Evolutionary conservation across 1,140 invertebrate genomes (phyloP).

Genomic region (Drosophila orosa): DNA sequence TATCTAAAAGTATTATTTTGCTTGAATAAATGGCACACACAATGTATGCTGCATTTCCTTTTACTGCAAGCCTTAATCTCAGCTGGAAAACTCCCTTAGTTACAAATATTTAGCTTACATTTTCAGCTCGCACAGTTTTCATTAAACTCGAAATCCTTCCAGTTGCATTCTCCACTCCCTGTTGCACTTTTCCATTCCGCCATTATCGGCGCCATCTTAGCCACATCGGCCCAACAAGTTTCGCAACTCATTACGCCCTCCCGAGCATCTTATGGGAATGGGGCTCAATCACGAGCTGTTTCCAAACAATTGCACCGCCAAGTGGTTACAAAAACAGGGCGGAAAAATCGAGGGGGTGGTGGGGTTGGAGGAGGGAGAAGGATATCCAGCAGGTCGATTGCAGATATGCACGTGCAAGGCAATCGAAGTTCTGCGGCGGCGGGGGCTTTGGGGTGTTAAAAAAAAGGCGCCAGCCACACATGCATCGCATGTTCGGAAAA

Average conservation of each 20-base stretch:
- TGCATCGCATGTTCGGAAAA: conserved; percentile 66
- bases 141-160: neutral
- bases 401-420: conserved; percentile 72
- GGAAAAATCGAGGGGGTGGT: conserved; percentile 2
- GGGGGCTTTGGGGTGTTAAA: conserved; percentile 46
- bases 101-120: neutral
- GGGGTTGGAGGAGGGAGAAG: neutral
- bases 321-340: conserved; percentile 73
- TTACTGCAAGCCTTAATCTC: neutral
- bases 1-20: neutral
- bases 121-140: neutral
- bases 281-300: conserved; percentile 74
- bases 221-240: conserved; percentile 37
- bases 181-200: conserved; percentile 25
- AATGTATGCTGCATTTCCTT: neutral
- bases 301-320: conserved; percentile 83
- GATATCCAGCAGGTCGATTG: conserved; percentile 29
- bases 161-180: neutral
- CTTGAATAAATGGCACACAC: conserved; percentile 1
- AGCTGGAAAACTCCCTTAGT: neutral
- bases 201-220: conserved; percentile 25
- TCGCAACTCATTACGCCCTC: conserved; percentile 49
- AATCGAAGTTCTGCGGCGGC: conserved; percentile 60
- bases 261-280: conserved; percentile 47
- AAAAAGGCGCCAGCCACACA: conserved; percentile 50